Evolutionary conservation across 2,888 invertebrate species (phyloP).

Genomic region (Patella caerulea): DNA sequence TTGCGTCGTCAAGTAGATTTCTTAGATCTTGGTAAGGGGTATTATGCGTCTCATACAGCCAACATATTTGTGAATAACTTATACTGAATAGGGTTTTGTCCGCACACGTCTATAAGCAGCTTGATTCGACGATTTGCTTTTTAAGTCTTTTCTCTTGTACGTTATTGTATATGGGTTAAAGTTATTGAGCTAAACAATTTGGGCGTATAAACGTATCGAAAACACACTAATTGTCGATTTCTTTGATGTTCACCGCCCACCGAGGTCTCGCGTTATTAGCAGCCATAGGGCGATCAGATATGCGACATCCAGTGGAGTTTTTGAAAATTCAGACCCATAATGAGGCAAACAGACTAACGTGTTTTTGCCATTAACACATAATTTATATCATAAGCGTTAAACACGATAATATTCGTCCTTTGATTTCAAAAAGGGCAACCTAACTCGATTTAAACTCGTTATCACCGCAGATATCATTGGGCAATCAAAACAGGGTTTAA

Average conservation of each 20-base stretch:
- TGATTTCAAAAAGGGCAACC: no score
- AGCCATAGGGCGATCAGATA: slow-evolving; percentile 2
- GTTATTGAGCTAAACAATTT: slow-evolving; percentile 5
- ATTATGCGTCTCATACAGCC: not conserved
- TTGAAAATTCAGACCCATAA: slow-evolving; percentile 4
- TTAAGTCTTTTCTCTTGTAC: not conserved
- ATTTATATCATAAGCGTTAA: no score
- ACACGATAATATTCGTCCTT: no score
- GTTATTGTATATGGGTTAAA: not conserved
- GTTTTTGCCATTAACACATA: not conserved
- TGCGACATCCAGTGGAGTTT: not conserved
- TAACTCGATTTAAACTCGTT: no score
- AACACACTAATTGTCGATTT: not conserved
- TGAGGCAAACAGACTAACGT: slow-evolving; percentile 2
- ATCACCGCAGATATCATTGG: no score
- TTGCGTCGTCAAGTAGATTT: not conserved
- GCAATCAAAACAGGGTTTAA: no score
- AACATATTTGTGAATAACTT: slow-evolving; percentile 6
- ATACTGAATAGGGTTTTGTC: not conserved
- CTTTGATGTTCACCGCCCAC: slow-evolving; percentile 4
- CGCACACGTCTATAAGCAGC: not conserved
- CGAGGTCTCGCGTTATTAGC: slow-evolving; percentile 1
- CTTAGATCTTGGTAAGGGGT: not conserved
- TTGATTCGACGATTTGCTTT: not conserved
- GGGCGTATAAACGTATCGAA: not conserved